Evolutionary conservation across 2,888 invertebrate species (phyloP).

Genomic region (Lissonota sp.): DNA sequence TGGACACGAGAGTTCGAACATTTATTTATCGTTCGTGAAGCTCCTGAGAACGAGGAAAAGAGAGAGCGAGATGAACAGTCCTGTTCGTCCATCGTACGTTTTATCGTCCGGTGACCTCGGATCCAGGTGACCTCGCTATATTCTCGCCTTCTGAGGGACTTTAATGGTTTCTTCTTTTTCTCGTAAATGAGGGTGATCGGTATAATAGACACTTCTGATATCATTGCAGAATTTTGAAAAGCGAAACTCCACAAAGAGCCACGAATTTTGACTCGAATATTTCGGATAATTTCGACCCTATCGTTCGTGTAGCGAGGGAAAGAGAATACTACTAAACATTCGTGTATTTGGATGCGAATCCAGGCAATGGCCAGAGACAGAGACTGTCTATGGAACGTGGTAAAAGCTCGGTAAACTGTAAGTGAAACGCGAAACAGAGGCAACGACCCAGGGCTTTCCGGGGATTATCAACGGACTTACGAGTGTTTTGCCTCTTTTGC

Average conservation of each 20-base stretch:
- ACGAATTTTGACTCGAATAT: too few relatives aligned
- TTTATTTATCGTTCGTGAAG: constrained; percentile 17
- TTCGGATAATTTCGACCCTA: too few relatives aligned
- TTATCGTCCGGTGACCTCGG: constrained; percentile 53
- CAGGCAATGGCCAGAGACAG: constrained; percentile 25
- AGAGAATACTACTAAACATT: background rate
- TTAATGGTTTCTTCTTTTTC: too few relatives aligned
- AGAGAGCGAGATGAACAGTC: constrained; percentile 13
- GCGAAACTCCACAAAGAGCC: too few relatives aligned
- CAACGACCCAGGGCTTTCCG: constrained; percentile 51
- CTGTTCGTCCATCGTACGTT: background rate
- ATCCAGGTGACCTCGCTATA: constrained; percentile 27
- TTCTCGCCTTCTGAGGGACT: too few relatives aligned
- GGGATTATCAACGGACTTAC: constrained; percentile 55
- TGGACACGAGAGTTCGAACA: constrained; percentile 23
- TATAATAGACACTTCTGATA: too few relatives aligned
- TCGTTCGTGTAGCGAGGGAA: background rate
- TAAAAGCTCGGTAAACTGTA: constrained; percentile 50
- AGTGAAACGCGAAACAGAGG: constrained; percentile 56
- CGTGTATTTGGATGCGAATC: constrained; percentile 15
- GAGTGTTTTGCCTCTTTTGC: constrained; percentile 45
- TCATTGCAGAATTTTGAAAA: too few relatives aligned
- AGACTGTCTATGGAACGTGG: constrained; percentile 3
- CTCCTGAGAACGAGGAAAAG: background rate
- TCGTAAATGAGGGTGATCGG: background rate